Evolutionary conservation across 2,113 vertebrate species (phyloP), one percentile per base, ranked within the genome.

Genomic region (Mobula birostris): DNA sequence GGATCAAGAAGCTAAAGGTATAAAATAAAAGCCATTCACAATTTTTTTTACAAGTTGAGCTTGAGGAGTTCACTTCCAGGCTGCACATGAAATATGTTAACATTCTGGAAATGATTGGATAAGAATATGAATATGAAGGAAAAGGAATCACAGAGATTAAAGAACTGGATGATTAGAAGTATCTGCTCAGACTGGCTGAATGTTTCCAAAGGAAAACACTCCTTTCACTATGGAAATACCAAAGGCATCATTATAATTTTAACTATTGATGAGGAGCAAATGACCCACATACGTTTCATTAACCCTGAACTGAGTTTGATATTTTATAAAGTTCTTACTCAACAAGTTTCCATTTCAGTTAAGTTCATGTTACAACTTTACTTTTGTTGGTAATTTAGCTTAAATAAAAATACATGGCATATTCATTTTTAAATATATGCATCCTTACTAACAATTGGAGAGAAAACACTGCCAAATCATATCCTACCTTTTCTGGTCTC

Each of bases 401-500:
- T 87, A 12, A 11, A 12, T 61, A 63, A 27, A 48, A 83, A 56
- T 56, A 83, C 11, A 7, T 32, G 78, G 32, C 80, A 3, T 9
- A 27, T n/a, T n/a, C 56, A 87, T 14, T 87, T 66, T 90, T 66
- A 32, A 66, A 32, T 66, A 61, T 6, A 4, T 66, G 58, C 36
- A 17, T 17, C 24, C 68, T 70, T n/a, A 70, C 19, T 21, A 68
- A 36, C 32, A 66, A 21, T 70, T 91, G 61, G 32, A 36, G n/a
- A 19, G 58, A 72, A 36, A 1, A 92, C 1, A 91, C 17, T 32
- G 19, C 2, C 66, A 74, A 72, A 72, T 63, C 24, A 82, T 70
- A 9, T 95, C 95, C 96, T 96, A 99, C 99, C 97, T 99, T 99
- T 40, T 99, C 99, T 0, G 99, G 98, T 95, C 98, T 97, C 96